Conservation (phyloP, 2,113 vertebrate genomes). For the Macquaria ambigua region DNA sequence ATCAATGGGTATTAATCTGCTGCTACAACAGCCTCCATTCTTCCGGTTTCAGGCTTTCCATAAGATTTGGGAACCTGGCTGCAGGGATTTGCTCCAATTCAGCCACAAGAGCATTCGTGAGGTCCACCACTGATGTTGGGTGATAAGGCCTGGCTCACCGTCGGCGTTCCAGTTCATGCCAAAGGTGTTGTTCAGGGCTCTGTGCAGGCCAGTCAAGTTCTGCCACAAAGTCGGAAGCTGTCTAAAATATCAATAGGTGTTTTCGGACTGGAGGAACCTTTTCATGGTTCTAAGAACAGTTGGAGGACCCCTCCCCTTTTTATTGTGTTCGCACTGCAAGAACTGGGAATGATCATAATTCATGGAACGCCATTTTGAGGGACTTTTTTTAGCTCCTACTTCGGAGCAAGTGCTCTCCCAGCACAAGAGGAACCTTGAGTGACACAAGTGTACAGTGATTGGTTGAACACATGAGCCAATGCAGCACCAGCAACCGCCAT, state of each 20-base stretch:
- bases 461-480: no score
- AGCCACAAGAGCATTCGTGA: slow-evolving; percentile 19
- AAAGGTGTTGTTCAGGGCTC: background rate
- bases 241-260: background rate
- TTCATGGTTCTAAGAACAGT: no score
- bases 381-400: no score
- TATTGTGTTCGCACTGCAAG: no score
- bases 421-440: no score
- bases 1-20: slow-evolving; percentile 13
- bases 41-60: slow-evolving; percentile 13
- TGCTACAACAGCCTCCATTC: background rate
- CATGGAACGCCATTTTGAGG: no score
- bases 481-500: no score
- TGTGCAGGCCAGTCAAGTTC: slow-evolving; percentile 7
- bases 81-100: slow-evolving; percentile 45
- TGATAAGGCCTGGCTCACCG: slow-evolving; percentile 20
- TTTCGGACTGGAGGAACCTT: no score
- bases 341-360: no score
- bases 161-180: background rate
- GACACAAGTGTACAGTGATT: no score
- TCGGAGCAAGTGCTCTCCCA: no score
- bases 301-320: no score
- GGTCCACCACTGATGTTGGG: slow-evolving; percentile 18
- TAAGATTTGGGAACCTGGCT: background rate
- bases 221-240: background rate